These are phyloP conservation scores for Pheosia tremula DNA, from an alignment of 2,888 invertebrate genomes.

Conservation along the genomic window DNA sequence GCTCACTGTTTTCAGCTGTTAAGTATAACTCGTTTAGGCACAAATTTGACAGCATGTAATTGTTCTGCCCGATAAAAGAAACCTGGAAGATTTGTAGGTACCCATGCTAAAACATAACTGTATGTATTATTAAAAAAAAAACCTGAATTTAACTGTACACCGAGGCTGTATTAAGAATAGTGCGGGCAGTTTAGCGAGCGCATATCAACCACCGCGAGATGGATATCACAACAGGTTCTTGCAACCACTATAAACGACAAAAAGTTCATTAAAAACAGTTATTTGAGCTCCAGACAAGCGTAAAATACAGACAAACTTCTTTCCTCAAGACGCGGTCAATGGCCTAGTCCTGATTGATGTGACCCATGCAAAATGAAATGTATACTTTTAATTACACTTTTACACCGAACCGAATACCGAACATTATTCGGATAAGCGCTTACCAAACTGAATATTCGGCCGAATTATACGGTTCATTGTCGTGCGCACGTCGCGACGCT, in stretches of 20 bases:
- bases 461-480: too few relatives aligned
- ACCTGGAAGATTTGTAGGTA: not conserved
- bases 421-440: too few relatives aligned
- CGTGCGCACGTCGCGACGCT: too few relatives aligned
- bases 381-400: too few relatives aligned
- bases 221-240: conserved; percentile 43
- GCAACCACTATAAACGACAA: conserved; percentile 34
- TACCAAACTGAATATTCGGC: too few relatives aligned
- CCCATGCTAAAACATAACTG: not conserved
- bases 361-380: conserved; percentile 13
- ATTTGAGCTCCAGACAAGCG: conserved; percentile 25
- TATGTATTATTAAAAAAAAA: not conserved
- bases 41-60: too few relatives aligned
- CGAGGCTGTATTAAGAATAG: not conserved
- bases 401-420: too few relatives aligned
- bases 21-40: too few relatives aligned
- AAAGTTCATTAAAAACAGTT: conserved; percentile 39
- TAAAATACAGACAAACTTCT: conserved; percentile 30
- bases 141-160: not conserved
- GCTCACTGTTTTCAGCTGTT: too few relatives aligned
- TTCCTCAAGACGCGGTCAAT: conserved; percentile 27
- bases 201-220: conserved; percentile 27
- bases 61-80: too few relatives aligned
- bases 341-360: conserved; percentile 19
- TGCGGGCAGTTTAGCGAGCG: not conserved